phyloP scores from a whole-genome alignment of 2,113 vertebrate genomes.

The Scalopus aquaticus region DNA sequence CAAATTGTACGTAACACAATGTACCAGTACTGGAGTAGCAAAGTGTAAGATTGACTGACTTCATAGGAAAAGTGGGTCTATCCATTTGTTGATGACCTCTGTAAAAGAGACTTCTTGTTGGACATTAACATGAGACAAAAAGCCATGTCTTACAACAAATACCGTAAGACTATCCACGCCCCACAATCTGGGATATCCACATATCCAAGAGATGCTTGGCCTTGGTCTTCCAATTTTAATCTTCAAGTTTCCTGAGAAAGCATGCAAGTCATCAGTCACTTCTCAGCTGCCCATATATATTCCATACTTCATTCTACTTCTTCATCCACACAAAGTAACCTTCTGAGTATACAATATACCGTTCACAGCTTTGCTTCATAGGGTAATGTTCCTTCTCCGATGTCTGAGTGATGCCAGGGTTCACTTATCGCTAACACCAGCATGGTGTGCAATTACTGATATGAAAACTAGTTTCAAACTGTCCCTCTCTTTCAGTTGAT shows the following conservation, averaged over 20 bases:
- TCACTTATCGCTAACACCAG: background rate
- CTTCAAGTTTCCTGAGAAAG: background rate
- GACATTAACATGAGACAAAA: background rate
- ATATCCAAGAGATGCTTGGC: background rate
- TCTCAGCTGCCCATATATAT: background rate
- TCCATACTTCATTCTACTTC: background rate
- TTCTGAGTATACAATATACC: background rate
- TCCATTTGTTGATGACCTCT: background rate
- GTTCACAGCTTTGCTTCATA: background rate
- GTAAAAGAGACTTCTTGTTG: background rate
- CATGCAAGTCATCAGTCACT: background rate
- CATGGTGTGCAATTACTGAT: background rate
- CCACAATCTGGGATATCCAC: too few relatives aligned
- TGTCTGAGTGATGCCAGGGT: background rate
- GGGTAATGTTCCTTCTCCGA: background rate
- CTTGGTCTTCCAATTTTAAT: background rate
- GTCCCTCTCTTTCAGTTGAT: background rate
- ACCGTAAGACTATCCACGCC: background rate
- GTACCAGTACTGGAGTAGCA: background rate
- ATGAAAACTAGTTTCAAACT: background rate
- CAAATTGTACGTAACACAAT: background rate
- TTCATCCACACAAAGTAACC: background rate
- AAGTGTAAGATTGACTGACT: background rate
- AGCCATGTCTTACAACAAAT: background rate
- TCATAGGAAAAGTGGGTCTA: background rate